Percentiles rank a stretch among this genome's conserved stretches.
Evolutionary conservation across 2,888 invertebrate species (phyloP).

Genomic region (Pammene aurita): DNA sequence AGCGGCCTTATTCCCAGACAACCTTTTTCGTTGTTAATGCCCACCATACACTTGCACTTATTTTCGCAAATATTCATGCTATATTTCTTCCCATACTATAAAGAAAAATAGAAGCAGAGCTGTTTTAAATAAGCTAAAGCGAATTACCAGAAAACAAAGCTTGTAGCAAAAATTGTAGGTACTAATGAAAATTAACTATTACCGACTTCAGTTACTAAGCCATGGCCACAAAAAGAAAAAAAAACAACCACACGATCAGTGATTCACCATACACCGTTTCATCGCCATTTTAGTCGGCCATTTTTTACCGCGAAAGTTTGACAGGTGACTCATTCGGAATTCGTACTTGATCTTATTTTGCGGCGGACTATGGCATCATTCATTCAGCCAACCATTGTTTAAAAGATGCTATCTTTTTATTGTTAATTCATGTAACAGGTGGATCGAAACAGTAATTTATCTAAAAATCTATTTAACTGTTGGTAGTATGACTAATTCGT

Average conservation of each 20-base stretch:
- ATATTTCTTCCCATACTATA: too few relatives aligned
- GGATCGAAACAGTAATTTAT: constrained; percentile 30
- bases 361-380: constrained; percentile 29
- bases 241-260: constrained; percentile 35
- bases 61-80: too few relatives aligned
- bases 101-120: too few relatives aligned
- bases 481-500: constrained; percentile 27
- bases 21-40: too few relatives aligned
- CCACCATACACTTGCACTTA: too few relatives aligned
- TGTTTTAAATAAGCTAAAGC: too few relatives aligned
- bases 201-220: constrained; percentile 7
- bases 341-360: constrained; percentile 42
- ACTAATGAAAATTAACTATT: background rate
- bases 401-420: constrained; percentile 36
- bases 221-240: constrained; percentile 15
- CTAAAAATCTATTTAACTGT: constrained; percentile 23
- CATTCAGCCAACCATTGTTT: constrained; percentile 35
- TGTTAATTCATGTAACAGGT: constrained; percentile 34
- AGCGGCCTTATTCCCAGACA: too few relatives aligned
- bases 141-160: too few relatives aligned
- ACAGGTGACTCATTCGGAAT: constrained; percentile 69
- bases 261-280: constrained; percentile 46
- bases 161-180: constrained; percentile 8
- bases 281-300: constrained; percentile 45
- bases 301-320: constrained; percentile 71